Evolutionary conservation across 2,113 vertebrate genomes (phyloP), one percentile per base, ranked within the genome.

Genomic region (Vimba vimba): DNA sequence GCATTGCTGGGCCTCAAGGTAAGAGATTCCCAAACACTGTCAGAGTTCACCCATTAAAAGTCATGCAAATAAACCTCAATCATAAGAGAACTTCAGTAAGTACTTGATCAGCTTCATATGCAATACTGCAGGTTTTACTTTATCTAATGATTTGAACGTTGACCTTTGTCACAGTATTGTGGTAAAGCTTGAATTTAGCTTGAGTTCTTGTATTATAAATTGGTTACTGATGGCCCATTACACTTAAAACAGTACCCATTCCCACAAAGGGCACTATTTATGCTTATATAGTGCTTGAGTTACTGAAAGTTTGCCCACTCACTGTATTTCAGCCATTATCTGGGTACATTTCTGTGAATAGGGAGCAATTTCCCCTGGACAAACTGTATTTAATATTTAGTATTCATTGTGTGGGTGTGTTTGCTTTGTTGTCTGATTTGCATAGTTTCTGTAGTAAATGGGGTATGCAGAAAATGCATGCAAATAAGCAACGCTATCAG

Each of bases 1-100:
- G 95, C 98, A 23, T 95, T 99, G 94, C 96, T 99, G 76, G 98
- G 98, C 83, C 91, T 99, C 55, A 99, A 99, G 97, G 98, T 99
- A 93, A 88, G 95, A 92, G 45, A 43, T 36, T 1, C 23, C 57
- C 6, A 55, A 27, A 71, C 45, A 75, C 6, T n/a, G 60, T 36
- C 0, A 39, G 55, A 73, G 12, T 43, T 43, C 30, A n/a, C 12
- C 78, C 4, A 6, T n/a, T 77, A 50, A 77, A 76, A 76, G 47
- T 25, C 60, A 21, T 13, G 36, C 55, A 25, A 39, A 64, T 45
- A 17, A 66, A 4, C 4, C 0, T 27, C 19, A 60, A 66, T 62
- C 78, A 60, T 13, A 13, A 45, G 4, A 79, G 59, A 1, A 0
- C 64, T 9, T 7, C 13, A 33, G 19, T 55, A 73, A n/a, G 45